These are phyloP conservation scores for Andrena camellia DNA, from an alignment of 2,888 invertebrate genomes.

Conservation along the genomic window DNA sequence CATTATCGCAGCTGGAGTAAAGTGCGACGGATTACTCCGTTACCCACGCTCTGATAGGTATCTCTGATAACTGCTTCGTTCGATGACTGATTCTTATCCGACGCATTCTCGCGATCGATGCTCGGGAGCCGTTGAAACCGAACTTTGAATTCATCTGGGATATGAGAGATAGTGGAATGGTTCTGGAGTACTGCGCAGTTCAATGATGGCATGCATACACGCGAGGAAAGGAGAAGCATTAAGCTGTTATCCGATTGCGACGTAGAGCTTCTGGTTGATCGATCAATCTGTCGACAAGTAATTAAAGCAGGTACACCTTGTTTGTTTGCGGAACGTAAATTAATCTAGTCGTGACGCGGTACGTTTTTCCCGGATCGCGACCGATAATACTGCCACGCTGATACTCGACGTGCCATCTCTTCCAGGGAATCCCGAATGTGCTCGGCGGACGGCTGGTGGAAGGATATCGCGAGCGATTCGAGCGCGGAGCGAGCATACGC, in stretches of 20 bases:
- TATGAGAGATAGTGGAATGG: no score
- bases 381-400: constrained; percentile 15
- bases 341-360: constrained; percentile 66
- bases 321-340: constrained; percentile 69
- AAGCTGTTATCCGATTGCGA: constrained; percentile 66
- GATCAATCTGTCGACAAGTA: constrained; percentile 73
- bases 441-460: background rate
- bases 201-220: background rate
- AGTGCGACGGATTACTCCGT: background rate
- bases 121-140: no score
- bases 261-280: constrained; percentile 58
- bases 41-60: no score
- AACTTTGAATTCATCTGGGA: no score
- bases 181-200: no score
- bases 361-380: constrained; percentile 42
- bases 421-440: background rate
- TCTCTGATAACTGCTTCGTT: no score
- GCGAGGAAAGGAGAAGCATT: constrained; percentile 44
- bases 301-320: constrained; percentile 70
- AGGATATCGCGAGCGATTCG: background rate
- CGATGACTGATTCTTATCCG: no score
- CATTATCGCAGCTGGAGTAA: no score
- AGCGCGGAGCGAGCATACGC: background rate
- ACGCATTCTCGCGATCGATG: no score
- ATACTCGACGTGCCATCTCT: background rate